Percentiles rank a stretch among this genome's conserved stretches.
Conservation (phyloP, 2,113 vertebrate species). For the Mesitornis unicolor region DNA sequence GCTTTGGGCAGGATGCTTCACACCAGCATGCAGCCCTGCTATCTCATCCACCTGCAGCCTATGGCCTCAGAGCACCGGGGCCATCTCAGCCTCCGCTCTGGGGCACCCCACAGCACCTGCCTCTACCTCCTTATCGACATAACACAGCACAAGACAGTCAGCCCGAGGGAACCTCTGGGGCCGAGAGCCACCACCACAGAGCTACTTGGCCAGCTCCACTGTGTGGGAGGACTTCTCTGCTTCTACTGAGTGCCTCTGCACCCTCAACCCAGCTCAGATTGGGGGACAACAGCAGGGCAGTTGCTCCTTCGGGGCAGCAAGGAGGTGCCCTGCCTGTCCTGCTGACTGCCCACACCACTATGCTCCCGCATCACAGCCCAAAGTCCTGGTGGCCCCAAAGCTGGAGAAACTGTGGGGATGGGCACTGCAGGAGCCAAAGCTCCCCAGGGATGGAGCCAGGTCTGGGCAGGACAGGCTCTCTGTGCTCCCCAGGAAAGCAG, state of each 20-base stretch:
- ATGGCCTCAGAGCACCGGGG: neutral
- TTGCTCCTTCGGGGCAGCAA: neutral
- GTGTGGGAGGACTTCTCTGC: rapidly evolving
- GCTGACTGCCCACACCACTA: rapidly evolving
- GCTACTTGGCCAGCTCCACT: neutral
- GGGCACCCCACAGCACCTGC: conserved; percentile 6
- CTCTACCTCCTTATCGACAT: conserved; percentile 38
- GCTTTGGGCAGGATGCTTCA: neutral
- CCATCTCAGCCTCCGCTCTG: neutral
- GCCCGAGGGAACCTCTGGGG: neutral
- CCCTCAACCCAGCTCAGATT: neutral
- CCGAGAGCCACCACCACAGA: neutral
- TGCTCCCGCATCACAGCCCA: neutral
- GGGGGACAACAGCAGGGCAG: neutral
- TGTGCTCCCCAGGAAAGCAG: neutral
- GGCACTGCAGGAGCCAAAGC: neutral
- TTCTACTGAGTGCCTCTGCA: rapidly evolving
- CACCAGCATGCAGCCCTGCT: neutral
- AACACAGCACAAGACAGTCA: neutral
- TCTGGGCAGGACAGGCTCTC: neutral
- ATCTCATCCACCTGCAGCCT: neutral
- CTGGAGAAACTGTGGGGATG: neutral
- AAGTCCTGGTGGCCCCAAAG: neutral
- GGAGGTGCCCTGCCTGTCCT: neutral
- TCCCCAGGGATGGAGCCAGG: neutral